A percentile compares a stretch with the other conserved stretches of the same genome.
Conservation (phyloP, 2,888 invertebrate genomes). For the Perizoma affinitatum region DNA sequence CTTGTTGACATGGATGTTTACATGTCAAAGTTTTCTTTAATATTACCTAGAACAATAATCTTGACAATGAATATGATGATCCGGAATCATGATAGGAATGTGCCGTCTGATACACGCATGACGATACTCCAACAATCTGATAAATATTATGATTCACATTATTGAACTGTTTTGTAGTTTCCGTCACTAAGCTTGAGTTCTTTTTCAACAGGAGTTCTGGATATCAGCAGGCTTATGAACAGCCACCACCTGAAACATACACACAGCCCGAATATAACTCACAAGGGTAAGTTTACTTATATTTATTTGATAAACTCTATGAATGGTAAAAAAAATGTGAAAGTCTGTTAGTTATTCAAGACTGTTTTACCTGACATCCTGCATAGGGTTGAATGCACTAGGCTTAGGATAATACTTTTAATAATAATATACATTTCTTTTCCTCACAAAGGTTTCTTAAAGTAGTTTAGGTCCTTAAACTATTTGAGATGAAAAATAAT, state of each 20-base stretch:
- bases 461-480: too few species aligned
- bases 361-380: too few species aligned
- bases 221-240: slow-evolving; percentile 71
- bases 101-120: slow-evolving; percentile 82
- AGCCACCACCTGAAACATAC: slow-evolving; percentile 67
- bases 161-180: background rate
- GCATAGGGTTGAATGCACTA: too few species aligned
- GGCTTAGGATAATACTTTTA: too few species aligned
- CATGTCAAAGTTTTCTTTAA: too few species aligned
- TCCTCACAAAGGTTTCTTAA: too few species aligned
- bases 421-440: too few species aligned
- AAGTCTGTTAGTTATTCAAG: too few species aligned
- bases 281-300: slow-evolving; percentile 54
- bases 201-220: slow-evolving; percentile 64
- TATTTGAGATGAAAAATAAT: too few species aligned
- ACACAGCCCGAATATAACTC: slow-evolving; percentile 66
- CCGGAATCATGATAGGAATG: slow-evolving; percentile 80
- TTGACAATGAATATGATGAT: slow-evolving; percentile 61
- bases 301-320: slow-evolving; percentile 14
- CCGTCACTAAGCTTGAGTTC: background rate
- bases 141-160: background rate
- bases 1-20: too few species aligned
- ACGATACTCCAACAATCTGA: slow-evolving; percentile 68
- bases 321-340: background rate
- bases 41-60: too few species aligned